These are phyloP conservation scores for Brachymystax lenok DNA, from an alignment of 2,797 vertebrate genomes.

Conservation along the genomic window DNA sequence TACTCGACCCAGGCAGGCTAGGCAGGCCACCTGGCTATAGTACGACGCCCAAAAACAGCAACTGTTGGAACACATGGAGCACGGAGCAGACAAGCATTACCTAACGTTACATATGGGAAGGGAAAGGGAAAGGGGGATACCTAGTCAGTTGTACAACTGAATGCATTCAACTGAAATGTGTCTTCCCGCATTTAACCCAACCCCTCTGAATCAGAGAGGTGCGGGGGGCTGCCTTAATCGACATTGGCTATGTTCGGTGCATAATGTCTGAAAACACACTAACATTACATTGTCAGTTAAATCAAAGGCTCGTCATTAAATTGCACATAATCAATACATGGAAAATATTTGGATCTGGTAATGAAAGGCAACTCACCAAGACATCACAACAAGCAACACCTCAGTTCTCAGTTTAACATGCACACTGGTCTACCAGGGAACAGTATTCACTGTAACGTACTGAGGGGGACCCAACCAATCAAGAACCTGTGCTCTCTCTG, in stretches of 20 bases:
- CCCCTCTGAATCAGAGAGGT: too few species aligned
- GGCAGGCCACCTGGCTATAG: neutral
- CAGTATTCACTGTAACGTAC: too few species aligned
- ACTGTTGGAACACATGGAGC: constrained; percentile 1
- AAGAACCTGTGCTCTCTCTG: neutral
- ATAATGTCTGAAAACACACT: neutral
- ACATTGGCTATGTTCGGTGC: too few species aligned
- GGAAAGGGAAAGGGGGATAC: too few species aligned
- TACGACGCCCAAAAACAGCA: constrained; percentile 20
- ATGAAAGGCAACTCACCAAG: neutral
- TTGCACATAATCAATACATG: neutral
- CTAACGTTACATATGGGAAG: neutral
- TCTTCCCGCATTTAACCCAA: too few species aligned
- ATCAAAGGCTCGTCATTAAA: neutral
- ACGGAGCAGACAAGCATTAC: neutral
- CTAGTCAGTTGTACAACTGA: too few species aligned
- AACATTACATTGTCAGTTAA: neutral
- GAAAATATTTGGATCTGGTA: neutral
- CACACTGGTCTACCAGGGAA: neutral
- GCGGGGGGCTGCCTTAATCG: too few species aligned
- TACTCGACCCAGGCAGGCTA: constrained; percentile 18
- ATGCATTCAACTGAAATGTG: too few species aligned
- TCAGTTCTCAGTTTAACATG: neutral
- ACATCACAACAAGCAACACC: neutral
- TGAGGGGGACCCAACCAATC: neutral